These are phyloP conservation scores for Stenotaenia linearis DNA, from an alignment of 2,888 invertebrate genomes.

Conservation along the genomic window DNA sequence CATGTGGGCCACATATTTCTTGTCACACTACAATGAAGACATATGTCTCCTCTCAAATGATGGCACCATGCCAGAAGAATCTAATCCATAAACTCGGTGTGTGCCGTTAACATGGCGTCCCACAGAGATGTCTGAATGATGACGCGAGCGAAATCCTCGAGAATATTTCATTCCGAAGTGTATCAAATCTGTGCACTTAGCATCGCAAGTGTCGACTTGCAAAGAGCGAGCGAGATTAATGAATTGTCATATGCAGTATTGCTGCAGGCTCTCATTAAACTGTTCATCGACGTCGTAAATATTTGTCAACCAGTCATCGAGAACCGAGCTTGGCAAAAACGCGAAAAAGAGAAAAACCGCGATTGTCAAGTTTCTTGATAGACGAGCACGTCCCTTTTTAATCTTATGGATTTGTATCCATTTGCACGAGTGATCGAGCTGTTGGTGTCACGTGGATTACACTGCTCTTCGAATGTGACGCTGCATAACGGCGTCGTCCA, in stretches of 20 bases:
- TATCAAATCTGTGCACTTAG: conserved; percentile 24
- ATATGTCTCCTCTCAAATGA: conserved; percentile 23
- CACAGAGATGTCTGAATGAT: conserved; percentile 3
- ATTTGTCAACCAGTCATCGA: conserved; percentile 22
- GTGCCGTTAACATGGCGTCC: conserved; percentile 5
- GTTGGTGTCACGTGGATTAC: neutral
- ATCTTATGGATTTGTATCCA: conserved; percentile 14
- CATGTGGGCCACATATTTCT: conserved; percentile 24
- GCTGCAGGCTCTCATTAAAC: conserved; percentile 15
- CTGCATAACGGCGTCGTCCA: neutral
- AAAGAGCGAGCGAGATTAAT: conserved; percentile 6
- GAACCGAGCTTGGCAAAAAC: neutral
- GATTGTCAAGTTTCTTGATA: neutral
- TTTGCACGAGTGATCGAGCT: conserved; percentile 1
- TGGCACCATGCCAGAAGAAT: conserved; percentile 10
- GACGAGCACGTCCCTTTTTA: neutral
- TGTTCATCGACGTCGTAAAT: conserved; percentile 12
- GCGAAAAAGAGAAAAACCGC: neutral
- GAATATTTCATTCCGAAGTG: neutral
- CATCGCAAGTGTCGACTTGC: neutral
- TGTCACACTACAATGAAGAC: conserved; percentile 23
- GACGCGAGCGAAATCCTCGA: conserved; percentile 6
- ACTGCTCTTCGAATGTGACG: neutral
- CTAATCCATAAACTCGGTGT: conserved; percentile 11
- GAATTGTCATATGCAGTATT: conserved; percentile 20